These are phyloP conservation scores for Elephantulus edwardii DNA, from an alignment of 2,113 vertebrate species.

Conservation along the genomic window DNA sequence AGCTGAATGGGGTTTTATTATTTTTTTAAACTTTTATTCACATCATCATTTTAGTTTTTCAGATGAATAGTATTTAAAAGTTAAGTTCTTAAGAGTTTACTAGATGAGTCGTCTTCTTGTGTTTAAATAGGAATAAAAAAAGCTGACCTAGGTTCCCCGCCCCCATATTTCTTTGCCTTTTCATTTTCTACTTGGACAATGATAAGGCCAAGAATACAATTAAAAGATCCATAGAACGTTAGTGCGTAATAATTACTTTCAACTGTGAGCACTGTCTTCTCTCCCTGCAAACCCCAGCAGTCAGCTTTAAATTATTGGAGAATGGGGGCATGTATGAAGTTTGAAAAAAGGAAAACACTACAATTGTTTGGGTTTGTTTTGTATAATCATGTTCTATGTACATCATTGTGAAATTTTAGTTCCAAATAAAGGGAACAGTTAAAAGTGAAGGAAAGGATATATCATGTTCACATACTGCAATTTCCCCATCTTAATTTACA, in stretches of 20 bases:
- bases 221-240: not conserved
- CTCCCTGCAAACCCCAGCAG: not conserved
- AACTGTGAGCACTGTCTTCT: not conserved
- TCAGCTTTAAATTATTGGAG: not conserved
- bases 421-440: not conserved
- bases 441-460: not conserved
- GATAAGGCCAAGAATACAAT: not conserved
- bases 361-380: conserved; percentile 14
- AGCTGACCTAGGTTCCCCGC: not conserved
- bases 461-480: not conserved
- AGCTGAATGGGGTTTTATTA: not conserved
- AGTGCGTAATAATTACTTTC: not conserved
- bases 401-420: not conserved
- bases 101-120: not conserved
- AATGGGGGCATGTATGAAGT: not conserved
- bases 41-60: not conserved
- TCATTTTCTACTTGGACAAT: conserved; percentile 20
- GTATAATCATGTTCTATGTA: not conserved
- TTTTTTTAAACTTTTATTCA: not conserved
- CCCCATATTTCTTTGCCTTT: conserved; percentile 37
- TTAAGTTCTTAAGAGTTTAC: too few species aligned
- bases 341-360: not conserved
- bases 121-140: not conserved
- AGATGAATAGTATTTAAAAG: conserved; percentile 3
- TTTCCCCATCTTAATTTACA: not conserved